phyloP scores from a whole-genome alignment of 2,797 vertebrate species.

The Squalus acanthias region DNA sequence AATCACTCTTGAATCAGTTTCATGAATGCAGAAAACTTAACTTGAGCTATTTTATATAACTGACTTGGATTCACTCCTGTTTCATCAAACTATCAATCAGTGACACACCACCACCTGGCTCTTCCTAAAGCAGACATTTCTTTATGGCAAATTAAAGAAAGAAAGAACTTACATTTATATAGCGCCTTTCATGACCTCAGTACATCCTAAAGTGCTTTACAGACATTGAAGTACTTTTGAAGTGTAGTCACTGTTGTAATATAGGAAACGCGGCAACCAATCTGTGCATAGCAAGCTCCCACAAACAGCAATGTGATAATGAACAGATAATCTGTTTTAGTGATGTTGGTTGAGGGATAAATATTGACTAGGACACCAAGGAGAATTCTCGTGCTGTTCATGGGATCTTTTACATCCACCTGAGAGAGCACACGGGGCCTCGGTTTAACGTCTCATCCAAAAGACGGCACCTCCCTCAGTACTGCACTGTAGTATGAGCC shows the following conservation, averaged over 20 bases:
- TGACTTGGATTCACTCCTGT: background rate
- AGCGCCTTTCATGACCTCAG: background rate
- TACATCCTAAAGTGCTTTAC: background rate
- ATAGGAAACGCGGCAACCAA: background rate
- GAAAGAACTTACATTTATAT: no score
- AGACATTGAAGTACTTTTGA: background rate
- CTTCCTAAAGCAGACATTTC: background rate
- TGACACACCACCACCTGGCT: background rate
- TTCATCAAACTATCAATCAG: background rate
- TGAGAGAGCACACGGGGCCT: background rate
- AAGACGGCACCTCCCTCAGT: background rate
- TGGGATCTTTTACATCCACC: background rate
- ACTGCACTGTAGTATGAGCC: background rate
- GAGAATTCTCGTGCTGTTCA: background rate
- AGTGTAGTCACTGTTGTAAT: background rate
- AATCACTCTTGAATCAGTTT: background rate
- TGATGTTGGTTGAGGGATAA: background rate
- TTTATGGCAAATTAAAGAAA: background rate
- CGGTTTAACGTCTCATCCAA: background rate
- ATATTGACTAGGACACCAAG: background rate
- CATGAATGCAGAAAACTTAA: background rate
- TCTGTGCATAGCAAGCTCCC: background rate
- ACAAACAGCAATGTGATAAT: background rate
- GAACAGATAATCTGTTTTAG: background rate
- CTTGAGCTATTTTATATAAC: background rate